phyloP scores from a whole-genome alignment of 2,797 vertebrate genomes.

The Hydrolagus colliei region DNA sequence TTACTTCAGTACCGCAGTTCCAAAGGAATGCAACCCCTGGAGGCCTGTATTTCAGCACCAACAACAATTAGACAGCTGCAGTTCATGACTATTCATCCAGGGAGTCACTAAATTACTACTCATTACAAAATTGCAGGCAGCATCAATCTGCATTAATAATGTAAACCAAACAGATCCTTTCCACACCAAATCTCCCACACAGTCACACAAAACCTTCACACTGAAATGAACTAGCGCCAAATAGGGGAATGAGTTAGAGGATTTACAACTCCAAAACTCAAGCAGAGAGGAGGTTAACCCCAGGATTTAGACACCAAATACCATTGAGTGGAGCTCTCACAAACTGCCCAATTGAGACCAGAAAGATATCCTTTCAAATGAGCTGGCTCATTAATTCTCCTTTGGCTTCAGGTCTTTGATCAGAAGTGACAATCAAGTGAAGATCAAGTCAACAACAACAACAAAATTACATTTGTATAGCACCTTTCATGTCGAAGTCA shows the following conservation, averaged over 20 bases:
- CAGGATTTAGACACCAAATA: not conserved
- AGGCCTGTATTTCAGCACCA: not conserved
- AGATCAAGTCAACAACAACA: not conserved
- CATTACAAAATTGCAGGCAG: conserved; percentile 17
- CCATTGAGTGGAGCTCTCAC: not conserved
- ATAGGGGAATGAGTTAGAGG: not conserved
- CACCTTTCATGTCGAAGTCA: too few relatives aligned
- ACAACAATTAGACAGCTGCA: conserved; percentile 18
- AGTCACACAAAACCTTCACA: not conserved
- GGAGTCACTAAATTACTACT: conserved; percentile 13
- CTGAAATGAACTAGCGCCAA: not conserved
- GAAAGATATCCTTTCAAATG: not conserved
- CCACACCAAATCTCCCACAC: not conserved
- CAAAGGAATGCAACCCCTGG: not conserved
- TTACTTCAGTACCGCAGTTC: not conserved
- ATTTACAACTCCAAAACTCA: not conserved
- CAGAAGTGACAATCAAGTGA: not conserved
- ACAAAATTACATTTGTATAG: too few relatives aligned
- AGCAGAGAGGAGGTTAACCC: not conserved
- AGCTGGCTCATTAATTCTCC: too few relatives aligned
- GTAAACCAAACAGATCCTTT: not conserved
- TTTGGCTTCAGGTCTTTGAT: not conserved
- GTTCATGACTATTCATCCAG: not conserved
- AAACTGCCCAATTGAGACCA: not conserved
- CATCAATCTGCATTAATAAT: conserved; percentile 17